These are phyloP conservation scores for Melanostoma scalare DNA, from an alignment of 2,888 invertebrate species.

Conservation along the genomic window DNA sequence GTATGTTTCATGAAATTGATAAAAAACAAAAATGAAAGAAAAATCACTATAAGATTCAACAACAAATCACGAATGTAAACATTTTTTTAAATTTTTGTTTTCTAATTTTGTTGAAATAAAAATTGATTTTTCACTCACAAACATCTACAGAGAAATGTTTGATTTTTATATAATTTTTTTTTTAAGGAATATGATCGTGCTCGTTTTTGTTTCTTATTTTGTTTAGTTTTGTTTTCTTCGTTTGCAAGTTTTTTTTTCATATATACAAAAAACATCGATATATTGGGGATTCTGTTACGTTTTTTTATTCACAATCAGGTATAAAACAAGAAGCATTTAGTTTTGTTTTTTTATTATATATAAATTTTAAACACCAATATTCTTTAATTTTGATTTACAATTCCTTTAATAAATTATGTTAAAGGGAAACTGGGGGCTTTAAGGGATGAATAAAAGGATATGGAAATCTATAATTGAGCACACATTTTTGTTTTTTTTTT, in stretches of 20 bases:
- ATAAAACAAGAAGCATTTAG: constrained; percentile 73
- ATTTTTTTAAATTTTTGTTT: constrained; percentile 23
- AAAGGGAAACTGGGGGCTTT: not conserved
- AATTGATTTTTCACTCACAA: constrained; percentile 54
- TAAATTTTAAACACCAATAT: constrained; percentile 71
- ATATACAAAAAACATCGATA: constrained; percentile 73
- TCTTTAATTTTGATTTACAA: constrained; percentile 47
- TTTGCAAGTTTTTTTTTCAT: constrained; percentile 62
- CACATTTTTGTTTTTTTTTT: constrained; percentile 43
- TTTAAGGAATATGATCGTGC: constrained; percentile 79
- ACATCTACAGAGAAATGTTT: constrained; percentile 65
- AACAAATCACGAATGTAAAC: constrained; percentile 40
- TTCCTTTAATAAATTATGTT: constrained; percentile 37
- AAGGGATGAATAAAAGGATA: constrained; percentile 19
- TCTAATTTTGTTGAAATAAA: constrained; percentile 66
- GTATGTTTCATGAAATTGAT: not conserved
- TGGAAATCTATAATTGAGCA: constrained; percentile 65
- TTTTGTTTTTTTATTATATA: constrained; percentile 49
- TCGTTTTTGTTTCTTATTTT: constrained; percentile 75
- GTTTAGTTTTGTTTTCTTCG: constrained; percentile 61
- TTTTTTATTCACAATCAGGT: constrained; percentile 73
- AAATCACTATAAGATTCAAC: constrained; percentile 27
- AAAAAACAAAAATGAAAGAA: not conserved
- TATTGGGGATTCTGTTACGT: constrained; percentile 56
- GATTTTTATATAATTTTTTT: constrained; percentile 68